Base-by-base conservation (phyloP, 2,888 invertebrate species). In the Apantesis nais region DNA sequence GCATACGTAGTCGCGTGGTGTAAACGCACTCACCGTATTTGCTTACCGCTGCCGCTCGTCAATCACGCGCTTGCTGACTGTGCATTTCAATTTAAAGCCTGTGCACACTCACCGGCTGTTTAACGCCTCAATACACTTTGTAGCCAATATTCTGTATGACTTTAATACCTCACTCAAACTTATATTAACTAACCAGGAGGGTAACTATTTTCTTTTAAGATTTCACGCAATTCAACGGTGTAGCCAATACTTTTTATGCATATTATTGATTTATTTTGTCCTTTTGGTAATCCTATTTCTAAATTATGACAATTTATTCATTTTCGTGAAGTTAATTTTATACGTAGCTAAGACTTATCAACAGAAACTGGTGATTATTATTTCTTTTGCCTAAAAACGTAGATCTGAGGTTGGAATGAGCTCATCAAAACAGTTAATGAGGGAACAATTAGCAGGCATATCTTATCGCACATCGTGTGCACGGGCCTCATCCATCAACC, bases 61-160 rank as follows among this genome's bases (percentile, higher is more conserved):
- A 94, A 94, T 94, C 94, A 94, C 93, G 89, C 88, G 82, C 80
- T 83, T 80, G 89, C 93, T 94, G 94, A 94, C 94, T 94, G 90
- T 90, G 94, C 94, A 93, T 93, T 94, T 94, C 93, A 91, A 93
- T 92, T 88, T 90, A 86, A 91, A 77, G 84, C 83, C 75, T 76
- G 80, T 78, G 77, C 64, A 80, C 87, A 89, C 76, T 75, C 71
- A 73, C 67, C 68, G 76, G 66, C 72, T 77, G 72, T 73, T 74
- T 84, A 83, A 77, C 78, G 78, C 75, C 41, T 73, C 66, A 73
- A 73, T 71, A 72, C 67, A 67, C 72, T 31, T 63, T 64, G 41
- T 34, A 62, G 70, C 78, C 80, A 58, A 34, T 41, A 69, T n/a
- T 65, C 19, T 66, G 66, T 66, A 37, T 55, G 65, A 52, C 39